Conservation (phyloP, 2,888 invertebrate species). For the Chironomus tentans region DNA sequence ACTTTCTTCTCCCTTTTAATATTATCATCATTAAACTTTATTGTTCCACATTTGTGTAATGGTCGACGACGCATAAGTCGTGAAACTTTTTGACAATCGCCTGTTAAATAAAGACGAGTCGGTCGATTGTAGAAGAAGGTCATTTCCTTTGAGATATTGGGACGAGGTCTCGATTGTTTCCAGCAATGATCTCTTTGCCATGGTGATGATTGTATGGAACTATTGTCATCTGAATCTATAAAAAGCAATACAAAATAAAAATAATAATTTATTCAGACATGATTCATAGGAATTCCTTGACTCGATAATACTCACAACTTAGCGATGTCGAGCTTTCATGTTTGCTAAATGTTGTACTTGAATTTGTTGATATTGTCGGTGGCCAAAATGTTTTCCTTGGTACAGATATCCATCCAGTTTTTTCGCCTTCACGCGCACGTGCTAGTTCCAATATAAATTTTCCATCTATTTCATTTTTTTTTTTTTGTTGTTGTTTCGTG, state of each 20-base stretch:
- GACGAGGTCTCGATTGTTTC: slow-evolving; percentile 71
- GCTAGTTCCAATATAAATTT: slow-evolving; percentile 82
- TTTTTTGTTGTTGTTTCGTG: no score
- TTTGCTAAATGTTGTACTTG: slow-evolving; percentile 45
- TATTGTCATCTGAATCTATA: slow-evolving; percentile 79
- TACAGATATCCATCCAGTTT: slow-evolving; percentile 81
- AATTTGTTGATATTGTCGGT: slow-evolving; percentile 61
- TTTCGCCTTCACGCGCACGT: slow-evolving; percentile 65
- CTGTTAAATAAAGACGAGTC: slow-evolving; percentile 43
- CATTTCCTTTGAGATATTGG: slow-evolving; percentile 52
- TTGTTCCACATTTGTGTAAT: slow-evolving; percentile 41
- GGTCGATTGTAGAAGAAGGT: slow-evolving; percentile 50
- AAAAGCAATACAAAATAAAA: slow-evolving; percentile 27
- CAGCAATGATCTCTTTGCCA: slow-evolving; percentile 86
- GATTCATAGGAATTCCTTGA: slow-evolving; percentile 20
- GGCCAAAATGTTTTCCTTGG: slow-evolving; percentile 83
- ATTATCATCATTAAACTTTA: slow-evolving; percentile 8
- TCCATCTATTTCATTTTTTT: slow-evolving; percentile 79
- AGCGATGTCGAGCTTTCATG: slow-evolving; percentile 71
- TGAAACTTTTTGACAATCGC: slow-evolving; percentile 43
- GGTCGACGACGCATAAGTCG: slow-evolving; percentile 57
- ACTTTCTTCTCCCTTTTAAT: not conserved
- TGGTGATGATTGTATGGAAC: slow-evolving; percentile 81
- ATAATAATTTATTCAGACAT: not conserved
- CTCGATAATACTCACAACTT: slow-evolving; percentile 54